phyloP scores from a whole-genome alignment of 2,113 vertebrate genomes.

The Cephalopterus ornatus region DNA sequence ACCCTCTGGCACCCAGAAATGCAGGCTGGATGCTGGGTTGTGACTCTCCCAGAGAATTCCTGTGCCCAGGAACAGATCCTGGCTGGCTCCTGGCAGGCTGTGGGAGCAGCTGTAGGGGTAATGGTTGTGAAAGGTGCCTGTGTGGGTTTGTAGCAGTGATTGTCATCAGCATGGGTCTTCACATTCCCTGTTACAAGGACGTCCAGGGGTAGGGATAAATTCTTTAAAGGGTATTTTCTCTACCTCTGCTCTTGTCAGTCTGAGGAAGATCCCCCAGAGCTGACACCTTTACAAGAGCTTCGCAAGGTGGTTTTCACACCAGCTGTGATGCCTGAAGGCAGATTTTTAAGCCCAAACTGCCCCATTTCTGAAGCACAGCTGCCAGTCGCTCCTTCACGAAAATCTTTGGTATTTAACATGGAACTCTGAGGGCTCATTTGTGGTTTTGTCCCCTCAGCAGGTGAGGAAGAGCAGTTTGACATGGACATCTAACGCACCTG shows the following conservation, averaged over 20 bases:
- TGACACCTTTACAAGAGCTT: neutral
- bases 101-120: neutral
- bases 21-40: neutral
- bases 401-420: fast-evolving
- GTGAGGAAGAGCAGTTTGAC: slow-evolving; percentile 84
- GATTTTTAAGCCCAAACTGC: neutral
- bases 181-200: neutral
- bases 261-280: neutral
- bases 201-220: neutral
- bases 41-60: neutral
- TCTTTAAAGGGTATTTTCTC: neutral
- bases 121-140: neutral
- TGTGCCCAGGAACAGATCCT: neutral
- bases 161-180: fast-evolving
- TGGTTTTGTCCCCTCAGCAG: neutral
- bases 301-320: neutral
- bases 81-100: neutral
- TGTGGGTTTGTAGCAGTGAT: neutral
- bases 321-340: neutral
- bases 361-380: neutral
- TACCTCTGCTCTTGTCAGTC: neutral
- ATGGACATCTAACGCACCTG: slow-evolving; percentile 77
- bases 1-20: neutral
- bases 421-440: neutral
- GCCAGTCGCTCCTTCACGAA: fast-evolving